Evolutionary conservation across 2,888 invertebrate species (phyloP).

Genomic region (Mimumesa dahlbomi): DNA sequence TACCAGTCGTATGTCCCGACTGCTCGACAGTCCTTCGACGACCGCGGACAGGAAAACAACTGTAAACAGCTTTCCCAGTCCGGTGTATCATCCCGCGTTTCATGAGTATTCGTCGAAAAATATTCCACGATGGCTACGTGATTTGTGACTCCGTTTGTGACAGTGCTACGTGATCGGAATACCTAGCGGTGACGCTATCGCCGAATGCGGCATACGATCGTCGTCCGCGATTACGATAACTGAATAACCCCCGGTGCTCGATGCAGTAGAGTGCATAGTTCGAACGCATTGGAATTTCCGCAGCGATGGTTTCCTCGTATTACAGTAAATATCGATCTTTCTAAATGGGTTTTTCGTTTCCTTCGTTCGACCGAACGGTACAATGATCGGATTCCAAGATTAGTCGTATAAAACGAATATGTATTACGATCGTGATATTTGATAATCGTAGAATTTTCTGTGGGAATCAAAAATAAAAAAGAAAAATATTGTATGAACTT

Average conservation of each 20-base stretch:
- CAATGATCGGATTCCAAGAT: too few species aligned
- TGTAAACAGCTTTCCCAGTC: constrained; percentile 3
- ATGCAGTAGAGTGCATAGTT: background rate
- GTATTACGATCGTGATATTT: too few species aligned
- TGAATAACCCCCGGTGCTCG: background rate
- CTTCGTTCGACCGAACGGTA: background rate
- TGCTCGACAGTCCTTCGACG: constrained; percentile 7
- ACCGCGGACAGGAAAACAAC: constrained; percentile 5
- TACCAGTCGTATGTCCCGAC: background rate
- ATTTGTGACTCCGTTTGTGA: constrained; percentile 15
- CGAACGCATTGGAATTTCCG: background rate
- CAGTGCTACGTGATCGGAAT: constrained; percentile 36
- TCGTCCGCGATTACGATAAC: constrained; percentile 6
- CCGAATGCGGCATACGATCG: constrained; percentile 19
- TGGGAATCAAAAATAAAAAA: too few species aligned
- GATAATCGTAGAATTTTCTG: too few species aligned
- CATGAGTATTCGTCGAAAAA: constrained; percentile 9
- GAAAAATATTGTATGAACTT: too few species aligned
- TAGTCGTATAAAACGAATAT: too few species aligned
- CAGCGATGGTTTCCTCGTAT: constrained; percentile 17
- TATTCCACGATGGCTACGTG: constrained; percentile 9
- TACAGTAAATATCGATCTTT: constrained; percentile 14
- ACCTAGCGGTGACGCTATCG: constrained; percentile 8
- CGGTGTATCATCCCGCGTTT: background rate
- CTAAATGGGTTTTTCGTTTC: background rate